Evolutionary conservation across 2,113 vertebrate species (phyloP).

Genomic region (Peucedramus taeniatus): DNA sequence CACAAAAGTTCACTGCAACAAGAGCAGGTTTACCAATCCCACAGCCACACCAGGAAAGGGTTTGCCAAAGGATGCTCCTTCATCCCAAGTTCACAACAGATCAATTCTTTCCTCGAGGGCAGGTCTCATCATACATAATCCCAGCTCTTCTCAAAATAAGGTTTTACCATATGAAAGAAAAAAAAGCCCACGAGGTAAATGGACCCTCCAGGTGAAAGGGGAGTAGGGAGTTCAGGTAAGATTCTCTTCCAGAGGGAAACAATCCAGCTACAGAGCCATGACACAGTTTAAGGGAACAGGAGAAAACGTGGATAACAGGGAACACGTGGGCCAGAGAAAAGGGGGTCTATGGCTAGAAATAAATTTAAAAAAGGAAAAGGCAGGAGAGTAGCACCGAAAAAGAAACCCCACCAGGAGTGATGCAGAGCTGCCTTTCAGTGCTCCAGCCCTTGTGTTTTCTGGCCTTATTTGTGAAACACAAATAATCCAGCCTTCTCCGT

Average conservation of each 20-base stretch:
- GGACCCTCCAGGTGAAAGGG: background rate
- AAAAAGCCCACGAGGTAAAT: background rate
- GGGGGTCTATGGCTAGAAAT: background rate
- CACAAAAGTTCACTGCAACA: background rate
- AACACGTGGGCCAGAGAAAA: accelerated
- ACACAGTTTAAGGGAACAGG: background rate
- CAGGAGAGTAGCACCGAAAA: background rate
- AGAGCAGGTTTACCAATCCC: background rate
- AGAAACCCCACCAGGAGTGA: background rate
- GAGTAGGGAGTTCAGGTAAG: background rate
- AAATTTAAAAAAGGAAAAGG: background rate
- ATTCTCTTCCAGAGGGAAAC: background rate
- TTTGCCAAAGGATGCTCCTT: background rate
- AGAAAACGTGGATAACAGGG: background rate
- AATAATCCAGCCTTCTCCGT: conserved; percentile 27
- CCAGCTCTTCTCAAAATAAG: background rate
- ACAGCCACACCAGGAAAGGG: accelerated
- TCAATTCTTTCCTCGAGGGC: background rate
- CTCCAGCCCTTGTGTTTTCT: conserved; percentile 1
- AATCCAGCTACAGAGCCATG: accelerated
- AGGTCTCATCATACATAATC: background rate
- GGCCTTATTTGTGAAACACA: conserved; percentile 56
- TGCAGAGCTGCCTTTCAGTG: background rate
- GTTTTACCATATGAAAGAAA: background rate
- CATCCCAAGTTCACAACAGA: background rate